These are phyloP conservation scores for Alfaro cultratus DNA, from an alignment of 2,797 vertebrate genomes.

Conservation along the genomic window DNA sequence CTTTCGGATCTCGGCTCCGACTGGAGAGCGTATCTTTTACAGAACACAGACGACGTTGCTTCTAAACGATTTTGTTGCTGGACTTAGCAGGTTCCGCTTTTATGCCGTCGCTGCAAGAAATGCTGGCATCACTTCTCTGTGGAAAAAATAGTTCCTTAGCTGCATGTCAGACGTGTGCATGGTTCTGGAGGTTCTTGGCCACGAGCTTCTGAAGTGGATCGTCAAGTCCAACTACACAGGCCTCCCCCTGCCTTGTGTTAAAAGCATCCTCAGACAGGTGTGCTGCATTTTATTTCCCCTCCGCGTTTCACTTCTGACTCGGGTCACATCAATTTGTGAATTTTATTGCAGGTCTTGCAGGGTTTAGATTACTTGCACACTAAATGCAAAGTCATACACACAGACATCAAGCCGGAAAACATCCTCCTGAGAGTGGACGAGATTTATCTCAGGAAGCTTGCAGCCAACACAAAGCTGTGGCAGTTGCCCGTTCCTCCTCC, in stretches of 20 bases:
- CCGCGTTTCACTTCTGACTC: background rate
- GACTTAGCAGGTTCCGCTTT: too few relatives aligned
- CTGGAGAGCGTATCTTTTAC: constrained; percentile 89
- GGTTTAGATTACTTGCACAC: constrained; percentile 93
- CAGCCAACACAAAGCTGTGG: constrained; percentile 82
- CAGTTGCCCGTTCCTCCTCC: constrained; percentile 74
- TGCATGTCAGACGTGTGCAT: constrained; percentile 76
- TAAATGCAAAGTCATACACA: constrained; percentile 95
- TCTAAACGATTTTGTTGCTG: background rate
- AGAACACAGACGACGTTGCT: background rate
- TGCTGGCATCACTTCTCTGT: background rate
- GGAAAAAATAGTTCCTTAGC: constrained; percentile 50
- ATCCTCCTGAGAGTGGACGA: constrained; percentile 84
- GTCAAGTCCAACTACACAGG: constrained; percentile 80
- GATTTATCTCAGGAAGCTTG: constrained; percentile 79
- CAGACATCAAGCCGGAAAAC: constrained; percentile 95
- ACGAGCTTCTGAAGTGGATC: constrained; percentile 79
- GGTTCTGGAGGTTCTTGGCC: constrained; percentile 81
- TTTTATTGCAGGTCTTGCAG: constrained; percentile 70
- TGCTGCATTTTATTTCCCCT: background rate
- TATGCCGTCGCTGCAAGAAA: background rate
- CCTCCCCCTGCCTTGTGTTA: constrained; percentile 78
- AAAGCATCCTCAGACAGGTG: constrained; percentile 79
- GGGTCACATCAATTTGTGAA: background rate
- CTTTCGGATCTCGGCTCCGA: constrained; percentile 86